Base-by-base conservation (phyloP, 2,797 vertebrate genomes). In the Sebastes ruberrimus region DNA sequence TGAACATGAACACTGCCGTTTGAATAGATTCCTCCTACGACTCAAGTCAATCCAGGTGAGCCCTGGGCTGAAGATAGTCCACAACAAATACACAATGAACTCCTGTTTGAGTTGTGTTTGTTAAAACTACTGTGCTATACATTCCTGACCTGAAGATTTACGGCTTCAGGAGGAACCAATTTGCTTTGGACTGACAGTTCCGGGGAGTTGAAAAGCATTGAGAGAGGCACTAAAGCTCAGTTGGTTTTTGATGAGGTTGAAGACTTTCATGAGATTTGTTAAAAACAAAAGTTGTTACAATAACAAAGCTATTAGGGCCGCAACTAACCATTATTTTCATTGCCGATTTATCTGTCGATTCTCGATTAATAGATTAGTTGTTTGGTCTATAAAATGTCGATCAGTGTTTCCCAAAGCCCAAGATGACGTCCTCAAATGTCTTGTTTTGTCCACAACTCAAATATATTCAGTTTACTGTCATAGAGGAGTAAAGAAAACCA, bases 271-370 rank as follows among this genome's bases (percentile, higher is more conserved):
- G 18, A 61, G 10, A 61, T n/a, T n/a, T 59, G 18, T 55, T 38
- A n/a, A 38, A 56, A 27, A 18, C n/a, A 27, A 7, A 55, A 14
- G 11, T 60, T 30, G 20, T 11, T 57, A 27, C 16, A 42, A 28
- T 64, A 20, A 30, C 11, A 57, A 28, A 30, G 2, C 46, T 46
- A 18, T 46, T 46, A 18, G 46, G 46, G 46, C 7, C 8, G 3
- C 46, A 20, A 20, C 18, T 49, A 49, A 49, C 3, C 0, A 8
- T 7, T 46, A 46, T 18, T 46, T 46, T 46, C 42, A 46, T 18
- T 18, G 42, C 0, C 7, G 42, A 46, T 46, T 46, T 0, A 46
- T 49, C 18, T 49, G 18, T 7, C 7, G 18, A 49, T 49, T 49
- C 46, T 49, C 46, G 7, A 20, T 49, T 20, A 20, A 49, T 49